Conservation (phyloP, 1,140 invertebrate genomes). For the Pseudomyrmex gracilis region DNA sequence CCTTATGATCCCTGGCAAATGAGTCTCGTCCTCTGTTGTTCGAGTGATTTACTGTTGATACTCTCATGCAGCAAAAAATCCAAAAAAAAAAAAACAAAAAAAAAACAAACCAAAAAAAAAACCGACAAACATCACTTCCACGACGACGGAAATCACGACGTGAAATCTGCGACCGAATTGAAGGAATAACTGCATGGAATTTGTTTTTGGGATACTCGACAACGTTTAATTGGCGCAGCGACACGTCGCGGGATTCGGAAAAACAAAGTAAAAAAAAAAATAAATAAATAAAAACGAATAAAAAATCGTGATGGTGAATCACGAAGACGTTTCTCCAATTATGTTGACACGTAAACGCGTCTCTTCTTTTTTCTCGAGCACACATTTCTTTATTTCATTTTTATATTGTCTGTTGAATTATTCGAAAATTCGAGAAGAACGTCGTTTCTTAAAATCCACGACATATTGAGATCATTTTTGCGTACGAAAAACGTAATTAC, state of each 20-base stretch:
- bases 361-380: constrained; percentile 11
- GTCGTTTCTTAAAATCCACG: too few species aligned
- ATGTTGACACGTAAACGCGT: constrained; percentile 33
- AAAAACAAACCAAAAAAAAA: too few species aligned
- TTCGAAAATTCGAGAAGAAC: too few species aligned
- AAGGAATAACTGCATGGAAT: constrained; percentile 80
- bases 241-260: constrained; percentile 76
- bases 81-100: neutral
- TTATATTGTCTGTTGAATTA: too few species aligned
- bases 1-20: constrained; percentile 21
- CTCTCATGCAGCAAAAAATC: constrained; percentile 62
- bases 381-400: neutral
- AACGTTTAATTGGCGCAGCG: constrained; percentile 74
- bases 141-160: constrained; percentile 64
- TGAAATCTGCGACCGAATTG: constrained; percentile 71
- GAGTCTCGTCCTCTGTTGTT: constrained; percentile 48
- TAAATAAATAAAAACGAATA: constrained; percentile 65
- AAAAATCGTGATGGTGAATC: constrained; percentile 64
- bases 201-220: constrained; percentile 76
- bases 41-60: constrained; percentile 66
- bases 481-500: neutral
- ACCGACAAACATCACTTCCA: constrained; percentile 61
- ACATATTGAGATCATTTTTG: neutral
- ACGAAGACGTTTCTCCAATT: constrained; percentile 13
- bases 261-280: too few species aligned